Base-by-base conservation (phyloP, 2,797 vertebrate species). In the Phataginus tetradactyla region DNA sequence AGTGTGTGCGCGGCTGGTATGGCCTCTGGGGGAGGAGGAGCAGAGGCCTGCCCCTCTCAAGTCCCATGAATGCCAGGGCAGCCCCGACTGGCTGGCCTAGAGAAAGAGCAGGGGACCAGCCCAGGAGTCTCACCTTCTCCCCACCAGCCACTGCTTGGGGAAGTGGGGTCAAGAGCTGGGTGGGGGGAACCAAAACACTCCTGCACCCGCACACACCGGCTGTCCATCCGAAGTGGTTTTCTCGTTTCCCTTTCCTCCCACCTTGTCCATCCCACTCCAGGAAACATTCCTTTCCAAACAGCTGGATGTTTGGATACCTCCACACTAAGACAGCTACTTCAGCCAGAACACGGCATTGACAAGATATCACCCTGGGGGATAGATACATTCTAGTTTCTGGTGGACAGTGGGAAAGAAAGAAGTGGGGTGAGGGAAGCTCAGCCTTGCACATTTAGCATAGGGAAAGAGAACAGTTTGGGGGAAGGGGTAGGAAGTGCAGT, bases 351-450 rank as follows among this genome's bases (percentile, higher is more conserved):
- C 25, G 51, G 27, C 69, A 6, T 14, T 55, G 88, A 8, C 20
- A 42, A n/a, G n/a, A 0, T 1, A 1, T 9, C 9, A 29, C 88
- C 80, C 45, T 2, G 34, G 51, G 57, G 92, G 74, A 80, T 45
- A 61, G 96, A 97, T 94, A 98, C 98, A 92, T 97, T 97, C 96
- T 90, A 49, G 97, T 98, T 98, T 99, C 98, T 98, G 98, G 98
- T 97, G 99, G 98, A 98, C 98, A 97, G 99, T 98, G 99, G 99
- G 98, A 99, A 99, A 98, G 39, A 68, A 97, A 98, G 97, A n/a
- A 66, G 64, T 0, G 61, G 21, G 39, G 14, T 1, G 34, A 49
- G 64, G 57, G 51, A 27, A 63, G 53, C 37, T 39, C 42, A 21
- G 11, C 53, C 74, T n/a, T 17, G 37, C 20, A 29, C 27, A 0